These are phyloP conservation scores for Plebejus anna DNA, from an alignment of 2,888 invertebrate genomes.

Conservation along the genomic window DNA sequence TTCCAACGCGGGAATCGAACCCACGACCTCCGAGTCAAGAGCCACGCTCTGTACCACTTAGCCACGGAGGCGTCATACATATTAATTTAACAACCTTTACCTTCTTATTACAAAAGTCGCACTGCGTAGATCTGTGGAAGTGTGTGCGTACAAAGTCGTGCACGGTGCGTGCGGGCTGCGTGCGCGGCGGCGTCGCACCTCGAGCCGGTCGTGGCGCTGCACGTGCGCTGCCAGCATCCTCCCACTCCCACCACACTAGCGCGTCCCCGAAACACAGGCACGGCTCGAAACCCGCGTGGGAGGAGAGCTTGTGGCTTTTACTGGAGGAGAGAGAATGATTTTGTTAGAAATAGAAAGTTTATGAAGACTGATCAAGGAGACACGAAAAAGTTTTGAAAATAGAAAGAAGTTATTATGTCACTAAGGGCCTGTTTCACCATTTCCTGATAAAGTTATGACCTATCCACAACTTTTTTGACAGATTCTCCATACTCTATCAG, in stretches of 20 bases:
- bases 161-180: slow-evolving; percentile 54
- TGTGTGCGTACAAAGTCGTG: slow-evolving; percentile 93
- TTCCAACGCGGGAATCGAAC: too few relatives aligned
- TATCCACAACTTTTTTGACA: too few relatives aligned
- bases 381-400: too few relatives aligned
- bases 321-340: slow-evolving; percentile 56
- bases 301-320: slow-evolving; percentile 83
- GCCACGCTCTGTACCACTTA: too few relatives aligned
- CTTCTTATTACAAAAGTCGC: slow-evolving; percentile 96
- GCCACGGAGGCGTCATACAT: too few relatives aligned
- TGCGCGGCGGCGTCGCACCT: slow-evolving; percentile 50
- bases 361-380: too few relatives aligned
- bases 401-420: too few relatives aligned
- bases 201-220: slow-evolving; percentile 53
- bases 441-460: too few relatives aligned
- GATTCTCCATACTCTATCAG: too few relatives aligned
- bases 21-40: too few relatives aligned
- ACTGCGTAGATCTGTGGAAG: slow-evolving; percentile 93
- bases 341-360: background rate
- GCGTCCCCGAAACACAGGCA: slow-evolving; percentile 95
- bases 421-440: too few relatives aligned
- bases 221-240: slow-evolving; percentile 59
- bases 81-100: slow-evolving; percentile 56
- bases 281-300: slow-evolving; percentile 94
- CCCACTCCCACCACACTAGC: slow-evolving; percentile 90